These are phyloP conservation scores for Tylochromis polylepis DNA, from an alignment of 2,113 vertebrate species.

Conservation along the genomic window DNA sequence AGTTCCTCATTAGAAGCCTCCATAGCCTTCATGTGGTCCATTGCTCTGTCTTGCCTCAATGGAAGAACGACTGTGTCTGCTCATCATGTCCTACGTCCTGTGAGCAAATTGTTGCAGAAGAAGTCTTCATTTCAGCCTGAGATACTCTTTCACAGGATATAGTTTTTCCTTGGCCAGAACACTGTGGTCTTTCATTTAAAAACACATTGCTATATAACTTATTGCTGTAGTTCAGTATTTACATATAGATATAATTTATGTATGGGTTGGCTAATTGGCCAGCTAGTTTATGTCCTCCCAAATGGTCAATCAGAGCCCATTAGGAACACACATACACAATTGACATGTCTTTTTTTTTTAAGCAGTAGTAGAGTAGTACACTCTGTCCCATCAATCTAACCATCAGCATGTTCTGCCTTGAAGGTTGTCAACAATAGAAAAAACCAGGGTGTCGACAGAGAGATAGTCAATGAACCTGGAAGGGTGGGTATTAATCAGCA, in stretches of 20 bases:
- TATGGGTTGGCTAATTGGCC: not conserved
- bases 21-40: not conserved
- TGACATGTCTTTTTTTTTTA: constrained; percentile 19
- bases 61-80: not conserved
- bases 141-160: not conserved
- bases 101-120: constrained; percentile 16
- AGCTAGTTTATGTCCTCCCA: not conserved
- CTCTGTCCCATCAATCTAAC: constrained; percentile 25
- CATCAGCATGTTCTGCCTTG: not conserved
- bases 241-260: not conserved
- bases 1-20: constrained; percentile 34
- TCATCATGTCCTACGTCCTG: constrained; percentile 22
- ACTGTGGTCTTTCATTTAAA: not conserved
- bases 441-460: not conserved
- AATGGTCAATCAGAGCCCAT: constrained; percentile 21
- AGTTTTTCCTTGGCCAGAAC: not conserved
- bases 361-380: constrained; percentile 28
- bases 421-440: constrained; percentile 6
- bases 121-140: constrained; percentile 5
- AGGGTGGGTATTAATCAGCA: constrained; percentile 46
- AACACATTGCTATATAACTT: not conserved
- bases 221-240: not conserved
- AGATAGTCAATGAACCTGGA: constrained; percentile 36
- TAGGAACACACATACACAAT: not conserved
- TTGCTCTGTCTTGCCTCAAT: constrained; percentile 1